Base-by-base conservation (phyloP, 2,113 vertebrate genomes). In the Maccullochella peelii region DNA sequence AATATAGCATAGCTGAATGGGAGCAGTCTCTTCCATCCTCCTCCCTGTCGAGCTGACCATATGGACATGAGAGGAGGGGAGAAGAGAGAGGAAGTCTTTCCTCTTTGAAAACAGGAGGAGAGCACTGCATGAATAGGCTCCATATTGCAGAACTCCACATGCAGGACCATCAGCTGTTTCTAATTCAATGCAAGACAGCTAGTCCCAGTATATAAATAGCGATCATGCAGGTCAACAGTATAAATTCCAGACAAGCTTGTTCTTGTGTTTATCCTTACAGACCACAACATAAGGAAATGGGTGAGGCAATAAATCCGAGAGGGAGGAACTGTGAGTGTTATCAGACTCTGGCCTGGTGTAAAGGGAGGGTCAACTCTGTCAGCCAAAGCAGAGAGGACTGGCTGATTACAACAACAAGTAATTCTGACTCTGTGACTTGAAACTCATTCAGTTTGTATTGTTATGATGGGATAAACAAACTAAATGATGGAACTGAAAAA, bases 41-140 rank as follows among this genome's bases (percentile, higher is more conserved):
- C 66, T 88, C 74, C 89, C 86, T 91, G 88, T 55, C 77, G 88
- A 83, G 73, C 38, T 68, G 71, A 86, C 78, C 93, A 94, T 92
- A 93, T 91, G 85, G 89, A 88, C 82, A 79, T 38, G 80, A 83
- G 73, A 84, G 67, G 71, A 88, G 38, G 50, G 20, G 72, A 50
- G 40, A 59, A 65, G 36, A 59, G 72, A 82, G 69, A 82, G 84
- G 82, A 91, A 83, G 88, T 79, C 5, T 80, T 75, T 79, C 75
- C 79, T 52, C 65, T 86, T 87, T 92, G 78, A 86, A 87, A 83
- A 91, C 82, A 87, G 82, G 59, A 89, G 85, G 77, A 82, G 42
- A 83, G 67, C 73, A 8, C 52, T 0, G 10, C 79, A 80, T 82
- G 70, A 90, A 89, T 77, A 72, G 42, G 73, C 79, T 91, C 85